Evolutionary conservation across 53 echinoderm and acorn worm species (phyloP).

Genomic region (Paracentrotus lividus): DNA sequence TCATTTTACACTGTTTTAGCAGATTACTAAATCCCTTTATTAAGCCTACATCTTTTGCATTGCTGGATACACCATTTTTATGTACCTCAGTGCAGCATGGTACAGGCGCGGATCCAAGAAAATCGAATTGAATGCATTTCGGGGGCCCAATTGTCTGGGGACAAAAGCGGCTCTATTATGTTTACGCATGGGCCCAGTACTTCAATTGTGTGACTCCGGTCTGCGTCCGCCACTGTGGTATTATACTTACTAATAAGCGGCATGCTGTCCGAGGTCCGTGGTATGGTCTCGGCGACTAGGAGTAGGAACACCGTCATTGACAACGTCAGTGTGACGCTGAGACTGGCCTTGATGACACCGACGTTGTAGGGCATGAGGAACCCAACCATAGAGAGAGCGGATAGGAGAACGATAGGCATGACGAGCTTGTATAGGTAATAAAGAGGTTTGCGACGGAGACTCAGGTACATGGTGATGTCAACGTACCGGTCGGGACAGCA

Average conservation of each 20-base stretch:
- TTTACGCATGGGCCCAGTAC: no score
- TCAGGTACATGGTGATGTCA: constrained; percentile 89
- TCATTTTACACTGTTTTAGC: no score
- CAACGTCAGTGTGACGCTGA: constrained; percentile 94
- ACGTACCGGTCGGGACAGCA: constrained; percentile 91
- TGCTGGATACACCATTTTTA: no score
- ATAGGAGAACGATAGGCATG: constrained; percentile 95
- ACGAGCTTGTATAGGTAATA: constrained; percentile 98
- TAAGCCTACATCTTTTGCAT: no score
- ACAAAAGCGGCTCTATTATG: no score
- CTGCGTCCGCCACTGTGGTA: not conserved
- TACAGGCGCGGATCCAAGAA: no score
- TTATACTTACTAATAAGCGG: constrained; percentile 92
- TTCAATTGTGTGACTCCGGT: no score
- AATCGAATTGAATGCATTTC: no score
- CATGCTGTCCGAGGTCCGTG: constrained; percentile 91
- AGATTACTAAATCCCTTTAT: no score
- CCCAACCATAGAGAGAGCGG: constrained; percentile 96
- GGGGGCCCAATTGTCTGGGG: no score
- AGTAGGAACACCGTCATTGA: constrained; percentile 98
- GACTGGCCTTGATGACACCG: constrained; percentile 97
- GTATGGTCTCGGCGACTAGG: constrained; percentile 97
- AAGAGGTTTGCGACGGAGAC: constrained; percentile 87
- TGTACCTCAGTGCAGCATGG: no score
- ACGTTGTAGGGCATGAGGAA: constrained; percentile 99